Base-by-base conservation (phyloP, 2,888 invertebrate genomes). In the Adelognathus sp. region DNA sequence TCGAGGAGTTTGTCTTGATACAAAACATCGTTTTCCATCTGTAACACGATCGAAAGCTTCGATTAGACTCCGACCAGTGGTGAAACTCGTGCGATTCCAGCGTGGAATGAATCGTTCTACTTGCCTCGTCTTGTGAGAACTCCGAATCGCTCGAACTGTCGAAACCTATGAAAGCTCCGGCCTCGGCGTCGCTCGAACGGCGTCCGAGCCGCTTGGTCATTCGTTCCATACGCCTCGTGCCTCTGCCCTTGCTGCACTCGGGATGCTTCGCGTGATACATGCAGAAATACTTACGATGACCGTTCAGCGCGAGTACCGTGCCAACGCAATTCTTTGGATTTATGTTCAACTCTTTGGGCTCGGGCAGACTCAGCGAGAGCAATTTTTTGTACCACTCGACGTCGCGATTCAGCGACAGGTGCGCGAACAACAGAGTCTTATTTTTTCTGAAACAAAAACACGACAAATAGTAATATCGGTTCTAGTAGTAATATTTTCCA, bases 261-360 rank as follows among this genome's bases (percentile, higher is more conserved):
- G 97, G 97, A 92, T 98, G 98, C 92, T 97, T 98, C 73, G 98
- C 98, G 93, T 99, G 99, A 93, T 98, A 99, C 93, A 99, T 98
- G 92, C 98, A 99, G 93, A 98, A 99, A 93, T 99, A 99, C 92
- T 98, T 98, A 81, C 99, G 94, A 92, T 98, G 97, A 24, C 99
- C 99, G 92, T 99, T 99, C 81, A 99, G 93, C 1, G 98, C 96
- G 56, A 99, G 93, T 76, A 99, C 99, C 3, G 98, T 98, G 69
- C 99, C 99, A 50, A 99, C 96, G 90, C 99, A 99, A 93, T 99
- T 99, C 85, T 98, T 95, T 21, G 98, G 97, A 93, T 99, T 99
- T 78, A 99, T 98, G 82, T 96, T 95, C 83, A 98, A 93, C 88
- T 96, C 96, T 79, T 95, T 94, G 50, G 95, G 94, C 86, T 97